Evolutionary conservation across 2,113 vertebrate genomes (phyloP), one percentile per base, ranked within the genome.

Genomic region (Chroicocephalus ridibundus): DNA sequence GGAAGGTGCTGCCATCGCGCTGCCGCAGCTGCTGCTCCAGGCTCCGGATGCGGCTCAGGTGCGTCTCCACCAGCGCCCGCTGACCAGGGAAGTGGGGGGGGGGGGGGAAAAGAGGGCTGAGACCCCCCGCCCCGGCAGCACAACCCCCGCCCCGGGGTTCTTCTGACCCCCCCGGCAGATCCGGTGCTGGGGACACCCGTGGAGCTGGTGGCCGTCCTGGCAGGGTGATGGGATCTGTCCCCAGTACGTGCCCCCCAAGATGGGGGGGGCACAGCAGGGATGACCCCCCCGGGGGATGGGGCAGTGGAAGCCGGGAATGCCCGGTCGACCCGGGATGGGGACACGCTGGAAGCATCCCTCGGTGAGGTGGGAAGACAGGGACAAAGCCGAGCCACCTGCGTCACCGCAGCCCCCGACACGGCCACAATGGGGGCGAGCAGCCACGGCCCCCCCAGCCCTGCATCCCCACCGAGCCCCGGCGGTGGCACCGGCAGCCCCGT

Each of bases 21-120:
- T 99, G 99, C 83, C 98, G 97, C 55, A 99, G 98, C 69, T 98
- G 99, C 44, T 99, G 98, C 95, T 99, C 99, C 98, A 99, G 97
- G 92, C 96, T 98, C 84, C 99, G 99, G 98, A 99, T 99, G 32
- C 99, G 98, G 97, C 98, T 98, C 79, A 99, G 96, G 24, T 99
- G 99, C 4, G 99, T 99, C 98, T 99, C 99, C 95, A 99, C 99
- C 97, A 99, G 97, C 40, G 98, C 98, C n/a, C 99, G 98, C 99
- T 99, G 96, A 10, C 3, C 27, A 9, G 62, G 62, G 24, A n/a
- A 12, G 10, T 36, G 82, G 42, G n/a, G 13, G 13, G 15, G 29
- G 10, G 15, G 15, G 24, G 25, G 15, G 10, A 11, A 40, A 40
- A 36, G 3, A 2, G 7, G 8, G 54, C 2, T 94, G 81, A 91